Evolutionary conservation across 1,140 invertebrate species (phyloP).

Genomic region (Panagrolaimus sp.): DNA sequence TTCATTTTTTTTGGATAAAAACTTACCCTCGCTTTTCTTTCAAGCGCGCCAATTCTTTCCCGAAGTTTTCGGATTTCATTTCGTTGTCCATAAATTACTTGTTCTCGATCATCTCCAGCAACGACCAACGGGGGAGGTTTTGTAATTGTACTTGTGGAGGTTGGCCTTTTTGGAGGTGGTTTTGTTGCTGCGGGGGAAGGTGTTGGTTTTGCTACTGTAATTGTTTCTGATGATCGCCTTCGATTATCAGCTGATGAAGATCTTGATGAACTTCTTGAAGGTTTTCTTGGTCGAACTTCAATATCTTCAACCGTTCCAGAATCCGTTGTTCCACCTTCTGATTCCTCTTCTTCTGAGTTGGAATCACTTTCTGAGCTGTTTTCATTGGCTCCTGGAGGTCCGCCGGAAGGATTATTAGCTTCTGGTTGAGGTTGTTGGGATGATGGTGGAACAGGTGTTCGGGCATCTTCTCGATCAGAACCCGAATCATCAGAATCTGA

Average conservation of each 20-base stretch:
- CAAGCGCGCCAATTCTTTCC: constrained; percentile 26
- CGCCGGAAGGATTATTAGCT: too few species aligned
- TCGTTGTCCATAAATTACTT: constrained; percentile 15
- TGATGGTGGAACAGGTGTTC: background rate
- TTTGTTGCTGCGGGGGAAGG: too few species aligned
- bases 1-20: background rate
- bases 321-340: constrained; percentile 21
- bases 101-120: constrained; percentile 2
- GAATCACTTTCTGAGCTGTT: constrained; percentile 11
- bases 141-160: background rate
- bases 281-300: constrained; percentile 15
- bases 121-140: constrained; percentile 14
- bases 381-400: background rate
- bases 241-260: constrained; percentile 4
- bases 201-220: background rate
- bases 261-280: background rate
- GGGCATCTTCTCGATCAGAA: background rate
- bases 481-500: background rate
- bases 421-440: background rate
- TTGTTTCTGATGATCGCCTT: too few species aligned
- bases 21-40: constrained; percentile 29
- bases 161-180: background rate
- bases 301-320: constrained; percentile 39
- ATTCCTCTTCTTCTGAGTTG: background rate
- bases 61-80: constrained; percentile 33